phyloP scores from a whole-genome alignment of 2,113 vertebrate species.

The Cynocephalus volans region DNA sequence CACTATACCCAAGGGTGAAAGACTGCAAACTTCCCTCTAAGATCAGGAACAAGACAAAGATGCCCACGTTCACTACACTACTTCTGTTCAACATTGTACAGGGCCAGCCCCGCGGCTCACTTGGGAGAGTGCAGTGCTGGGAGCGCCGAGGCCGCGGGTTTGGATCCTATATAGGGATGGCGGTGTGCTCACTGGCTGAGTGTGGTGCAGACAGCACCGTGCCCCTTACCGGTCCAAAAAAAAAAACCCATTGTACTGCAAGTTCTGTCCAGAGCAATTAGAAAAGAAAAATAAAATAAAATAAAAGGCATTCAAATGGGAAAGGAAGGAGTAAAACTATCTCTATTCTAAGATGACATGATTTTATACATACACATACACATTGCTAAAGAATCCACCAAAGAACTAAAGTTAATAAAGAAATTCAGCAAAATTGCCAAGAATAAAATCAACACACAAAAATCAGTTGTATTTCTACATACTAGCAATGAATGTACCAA shows the following conservation, averaged over 20 bases:
- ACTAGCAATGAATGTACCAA: background rate
- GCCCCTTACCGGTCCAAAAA: no score
- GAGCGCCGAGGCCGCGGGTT: no score
- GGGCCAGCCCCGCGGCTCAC: no score
- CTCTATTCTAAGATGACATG: background rate
- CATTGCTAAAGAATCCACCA: background rate
- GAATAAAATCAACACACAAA: background rate
- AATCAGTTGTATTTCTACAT: background rate
- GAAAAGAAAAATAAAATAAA: background rate
- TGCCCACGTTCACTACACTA: background rate
- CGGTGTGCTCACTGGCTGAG: no score
- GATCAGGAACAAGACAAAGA: no score
- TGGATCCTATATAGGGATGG: no score
- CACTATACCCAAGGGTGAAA: no score
- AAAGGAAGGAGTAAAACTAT: conserved; percentile 8
- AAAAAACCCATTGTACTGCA: no score
- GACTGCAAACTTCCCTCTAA: no score
- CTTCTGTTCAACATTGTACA: background rate
- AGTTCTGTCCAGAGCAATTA: background rate
- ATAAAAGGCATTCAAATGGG: background rate
- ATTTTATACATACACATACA: background rate
- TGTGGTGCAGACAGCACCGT: no score
- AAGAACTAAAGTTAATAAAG: background rate
- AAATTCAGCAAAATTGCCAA: conserved; percentile 31
- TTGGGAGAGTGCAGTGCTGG: no score